These are phyloP conservation scores for Asarcornis scutulata DNA, from an alignment of 2,113 vertebrate genomes.

Conservation along the genomic window DNA sequence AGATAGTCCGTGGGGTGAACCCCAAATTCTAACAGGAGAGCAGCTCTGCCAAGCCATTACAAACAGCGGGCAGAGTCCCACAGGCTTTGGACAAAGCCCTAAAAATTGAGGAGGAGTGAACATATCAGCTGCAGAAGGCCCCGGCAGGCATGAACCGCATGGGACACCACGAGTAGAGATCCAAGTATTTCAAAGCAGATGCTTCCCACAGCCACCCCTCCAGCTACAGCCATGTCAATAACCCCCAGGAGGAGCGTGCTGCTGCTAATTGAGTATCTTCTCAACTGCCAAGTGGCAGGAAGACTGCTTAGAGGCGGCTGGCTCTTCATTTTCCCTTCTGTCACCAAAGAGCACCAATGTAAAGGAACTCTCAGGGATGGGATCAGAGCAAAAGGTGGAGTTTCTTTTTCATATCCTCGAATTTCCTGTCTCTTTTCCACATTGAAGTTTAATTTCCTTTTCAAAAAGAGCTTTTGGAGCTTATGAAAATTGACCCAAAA, in stretches of 20 bases:
- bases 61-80: fast-evolving
- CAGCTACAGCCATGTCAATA: background rate
- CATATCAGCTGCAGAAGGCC: fast-evolving
- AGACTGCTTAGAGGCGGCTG: background rate
- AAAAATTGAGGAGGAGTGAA: background rate
- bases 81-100: fast-evolving
- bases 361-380: slow-evolving; percentile 14
- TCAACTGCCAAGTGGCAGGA: background rate
- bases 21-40: background rate
- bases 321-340: background rate
- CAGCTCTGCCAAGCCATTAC: fast-evolving
- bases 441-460: slow-evolving; percentile 67
- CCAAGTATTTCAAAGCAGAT: background rate
- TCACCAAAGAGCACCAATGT: background rate
- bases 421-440: slow-evolving; percentile 46
- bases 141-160: fast-evolving
- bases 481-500: slow-evolving; percentile 62
- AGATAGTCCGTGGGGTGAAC: background rate
- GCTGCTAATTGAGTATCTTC: background rate
- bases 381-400: background rate
- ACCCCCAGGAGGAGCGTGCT: background rate
- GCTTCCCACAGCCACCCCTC: background rate
- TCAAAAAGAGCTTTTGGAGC: slow-evolving; percentile 41
- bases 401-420: slow-evolving; percentile 20
- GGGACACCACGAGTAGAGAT: background rate